phyloP scores from a whole-genome alignment of 2,888 invertebrate species.

The Melinopterus prodromus region DNA sequence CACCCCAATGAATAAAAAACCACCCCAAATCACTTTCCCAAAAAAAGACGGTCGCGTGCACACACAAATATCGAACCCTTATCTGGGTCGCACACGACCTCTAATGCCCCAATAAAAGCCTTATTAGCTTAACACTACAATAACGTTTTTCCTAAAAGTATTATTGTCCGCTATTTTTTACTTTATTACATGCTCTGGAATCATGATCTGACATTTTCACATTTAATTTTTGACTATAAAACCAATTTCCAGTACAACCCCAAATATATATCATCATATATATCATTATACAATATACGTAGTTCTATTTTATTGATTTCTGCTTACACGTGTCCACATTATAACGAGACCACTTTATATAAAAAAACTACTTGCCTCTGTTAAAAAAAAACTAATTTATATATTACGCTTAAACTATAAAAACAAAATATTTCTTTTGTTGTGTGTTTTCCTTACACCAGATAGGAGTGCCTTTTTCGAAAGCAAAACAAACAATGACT shows the following conservation, averaged over 20 bases:
- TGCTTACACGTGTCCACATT: too few relatives aligned
- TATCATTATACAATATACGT: too few relatives aligned
- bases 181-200: neutral
- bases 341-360: too few relatives aligned
- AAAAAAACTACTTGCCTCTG: too few relatives aligned
- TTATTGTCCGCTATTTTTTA: neutral
- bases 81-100: slow-evolving; percentile 34
- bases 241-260: neutral
- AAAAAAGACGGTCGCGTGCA: slow-evolving; percentile 30
- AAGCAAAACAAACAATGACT: neutral
- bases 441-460: neutral
- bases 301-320: too few relatives aligned
- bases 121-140: slow-evolving; percentile 31
- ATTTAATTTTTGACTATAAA: neutral
- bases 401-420: too few relatives aligned
- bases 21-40: slow-evolving; percentile 39
- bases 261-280: neutral
- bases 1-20: slow-evolving; percentile 39
- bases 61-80: slow-evolving; percentile 17
- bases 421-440: neutral
- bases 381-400: too few relatives aligned
- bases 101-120: slow-evolving; percentile 37
- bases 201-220: neutral
- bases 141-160: neutral
- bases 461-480: neutral